Conservation (phyloP, 1,140 invertebrate genomes). For the Heliothis subflexa region DNA sequence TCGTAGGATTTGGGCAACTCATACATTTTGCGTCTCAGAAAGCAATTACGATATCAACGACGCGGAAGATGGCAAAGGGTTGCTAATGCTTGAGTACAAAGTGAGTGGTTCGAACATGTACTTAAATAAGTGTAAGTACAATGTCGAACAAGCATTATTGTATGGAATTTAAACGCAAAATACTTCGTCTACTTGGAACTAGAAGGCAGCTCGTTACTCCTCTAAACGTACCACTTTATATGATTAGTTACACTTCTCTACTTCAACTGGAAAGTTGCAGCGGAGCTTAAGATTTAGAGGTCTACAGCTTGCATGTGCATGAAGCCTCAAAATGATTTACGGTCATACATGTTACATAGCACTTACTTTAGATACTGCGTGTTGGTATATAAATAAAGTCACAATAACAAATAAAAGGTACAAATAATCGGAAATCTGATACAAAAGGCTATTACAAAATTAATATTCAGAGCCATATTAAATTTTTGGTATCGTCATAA, state of each 20-base stretch:
- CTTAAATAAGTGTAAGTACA: constrained; percentile 20
- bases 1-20: neutral
- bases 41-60: constrained; percentile 31
- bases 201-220: constrained; percentile 6
- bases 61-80: constrained; percentile 6
- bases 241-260: constrained; percentile 34
- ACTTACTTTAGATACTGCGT: neutral
- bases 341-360: constrained; percentile 13
- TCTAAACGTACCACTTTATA: constrained; percentile 32
- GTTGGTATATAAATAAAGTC: too few species aligned
- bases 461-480: too few species aligned
- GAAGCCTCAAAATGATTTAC: constrained; percentile 29
- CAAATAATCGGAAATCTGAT: too few species aligned
- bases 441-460: too few species aligned
- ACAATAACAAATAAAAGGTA: too few species aligned
- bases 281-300: constrained; percentile 33
- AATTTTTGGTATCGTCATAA: too few species aligned
- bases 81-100: constrained; percentile 19
- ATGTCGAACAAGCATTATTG: constrained; percentile 26
- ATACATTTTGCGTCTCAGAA: neutral
- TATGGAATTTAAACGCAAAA: neutral
- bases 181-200: neutral
- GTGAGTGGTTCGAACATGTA: constrained; percentile 8
- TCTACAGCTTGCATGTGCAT: constrained; percentile 23
- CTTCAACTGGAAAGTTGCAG: constrained; percentile 27